Conservation (phyloP, 2,888 invertebrate genomes). For the Caenorhabditis afra region DNA sequence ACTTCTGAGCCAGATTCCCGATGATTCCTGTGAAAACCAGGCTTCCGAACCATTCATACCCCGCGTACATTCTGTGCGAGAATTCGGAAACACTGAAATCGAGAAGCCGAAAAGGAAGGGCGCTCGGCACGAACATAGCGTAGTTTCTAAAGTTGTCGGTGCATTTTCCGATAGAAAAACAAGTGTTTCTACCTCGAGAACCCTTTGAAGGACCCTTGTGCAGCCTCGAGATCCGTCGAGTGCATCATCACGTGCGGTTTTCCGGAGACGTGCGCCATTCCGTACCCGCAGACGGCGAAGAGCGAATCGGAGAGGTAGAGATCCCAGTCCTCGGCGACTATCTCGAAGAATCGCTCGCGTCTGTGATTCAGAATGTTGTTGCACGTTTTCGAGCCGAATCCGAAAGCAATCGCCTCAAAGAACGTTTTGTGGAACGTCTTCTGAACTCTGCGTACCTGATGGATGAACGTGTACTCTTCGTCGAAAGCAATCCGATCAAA, state of each 20-base stretch:
- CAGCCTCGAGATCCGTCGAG: constrained; percentile 45
- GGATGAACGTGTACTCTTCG: constrained; percentile 41
- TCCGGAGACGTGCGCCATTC: constrained; percentile 38
- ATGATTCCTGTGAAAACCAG: constrained; percentile 32
- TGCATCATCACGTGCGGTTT: constrained; percentile 54
- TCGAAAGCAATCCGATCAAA: constrained; percentile 42
- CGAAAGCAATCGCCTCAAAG: constrained; percentile 26
- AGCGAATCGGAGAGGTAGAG: constrained; percentile 43
- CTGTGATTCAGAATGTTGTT: constrained; percentile 34
- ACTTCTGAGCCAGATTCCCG: constrained; percentile 47
- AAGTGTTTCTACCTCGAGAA: constrained; percentile 19
- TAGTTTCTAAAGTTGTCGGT: constrained; percentile 21
- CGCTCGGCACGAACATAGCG: constrained; percentile 32
- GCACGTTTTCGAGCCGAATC: constrained; percentile 38
- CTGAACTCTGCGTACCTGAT: constrained; percentile 26
- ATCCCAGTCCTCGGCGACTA: constrained; percentile 30
- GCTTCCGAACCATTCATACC: constrained; percentile 51
- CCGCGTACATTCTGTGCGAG: constrained; percentile 27
- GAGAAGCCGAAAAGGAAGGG: constrained; percentile 32
- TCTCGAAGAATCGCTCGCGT: constrained; percentile 24
- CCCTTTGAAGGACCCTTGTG: constrained; percentile 45
- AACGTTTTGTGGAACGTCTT: background rate
- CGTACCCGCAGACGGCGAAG: constrained; percentile 46
- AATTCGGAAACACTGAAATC: constrained; percentile 16
- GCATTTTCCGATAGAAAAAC: too few species aligned